Evolutionary conservation across 2,797 vertebrate species (phyloP), one percentile per base, ranked within the genome.

Genomic region (Syncerus caffer): DNA sequence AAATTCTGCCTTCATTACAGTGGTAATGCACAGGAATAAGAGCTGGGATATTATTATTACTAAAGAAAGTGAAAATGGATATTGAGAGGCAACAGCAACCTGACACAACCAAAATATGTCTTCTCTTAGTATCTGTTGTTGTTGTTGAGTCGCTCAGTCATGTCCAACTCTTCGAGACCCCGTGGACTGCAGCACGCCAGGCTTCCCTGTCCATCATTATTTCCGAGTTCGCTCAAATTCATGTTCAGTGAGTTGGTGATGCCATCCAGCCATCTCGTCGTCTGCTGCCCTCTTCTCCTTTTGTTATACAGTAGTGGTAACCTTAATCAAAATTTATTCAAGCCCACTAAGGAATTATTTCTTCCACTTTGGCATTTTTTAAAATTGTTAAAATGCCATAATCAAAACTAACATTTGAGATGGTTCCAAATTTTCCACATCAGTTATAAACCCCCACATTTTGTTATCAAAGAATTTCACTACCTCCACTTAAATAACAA

Each of bases 311-410:
- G 3, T 2, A 27, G 1, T 15, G 13, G 19, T 83, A 7, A 31
- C 78, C 6, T 89, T 62, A 64, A 55, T 78, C 80, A 71, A 57
- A 62, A 21, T 4, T 93, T 57, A 64, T 34, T 83, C 80, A 71
- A 57, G 62, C 19, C 5, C 14, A 64, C 25, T 23, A 31, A 25
- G 23, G 31, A 4, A 10, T 76, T 62, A 45, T 88, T 42, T 38
- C 34, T 82, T 53, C 13, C 42, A 60, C 14, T 78, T 67, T 45
- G 38, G 12, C 27, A 76, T 45, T 85, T 88, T 50, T 94, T 67
- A 60, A 85, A 94, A 25, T 53, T 53, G 42, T 92, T 42, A 89
- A 91, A 83, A 57, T 51, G 15, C 8, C 62, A 86, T 29, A 53
- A 85, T 6, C 14, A 50, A 55, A 60, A 16, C 21, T 82, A 10